Evolutionary conservation across 2,888 invertebrate genomes (phyloP), one percentile per base, ranked within the genome.

Genomic region (Phalangium opilio): DNA sequence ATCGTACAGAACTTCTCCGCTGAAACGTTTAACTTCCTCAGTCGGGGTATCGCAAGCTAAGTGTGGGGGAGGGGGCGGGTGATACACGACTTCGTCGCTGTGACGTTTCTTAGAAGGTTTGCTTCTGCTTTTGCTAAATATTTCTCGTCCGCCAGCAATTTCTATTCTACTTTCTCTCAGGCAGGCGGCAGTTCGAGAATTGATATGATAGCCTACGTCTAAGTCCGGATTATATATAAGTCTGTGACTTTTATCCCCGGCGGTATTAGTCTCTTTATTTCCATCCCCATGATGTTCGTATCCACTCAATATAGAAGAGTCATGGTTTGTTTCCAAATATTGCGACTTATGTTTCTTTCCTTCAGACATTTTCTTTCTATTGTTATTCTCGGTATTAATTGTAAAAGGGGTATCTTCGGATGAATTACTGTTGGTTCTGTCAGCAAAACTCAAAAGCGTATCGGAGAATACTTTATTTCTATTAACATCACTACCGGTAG

Each of bases 91-190:
- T n/a, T 62, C 62, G 41, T 69, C 69, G 51, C 67, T 64, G 54
- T 70, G 78, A 36, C 80, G 72, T 66, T 81, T 81, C 44, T 59
- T 73, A 45, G 78, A 75, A 45, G 82, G 81, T 68, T 83, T 81
- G 61, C 78, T 79, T 60, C 83, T 72, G 65, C 82, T 83, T 66
- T 83, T 81, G 36, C 83, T 83, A 67, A 80, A 83, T 53, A 84
- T 74, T 68, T 85, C 84, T 50, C 83, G 74, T 50, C 84, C 85
- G 58, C 85, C 85, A 47, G 85, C 84, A 41, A 59, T 57, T 48
- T 58, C 59, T 40, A 59, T 56, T 36, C 57, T 50, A 49, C 56
- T 58, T 45, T 58, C 58, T 10, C 56, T 46, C 34, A 50, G 41
- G 42, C 47, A 50, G 34, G 44, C 49, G 19, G 47, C 53, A n/a